Conservation (phyloP, 1,140 invertebrate species). For the Stratiolaelaps scimitus region DNA sequence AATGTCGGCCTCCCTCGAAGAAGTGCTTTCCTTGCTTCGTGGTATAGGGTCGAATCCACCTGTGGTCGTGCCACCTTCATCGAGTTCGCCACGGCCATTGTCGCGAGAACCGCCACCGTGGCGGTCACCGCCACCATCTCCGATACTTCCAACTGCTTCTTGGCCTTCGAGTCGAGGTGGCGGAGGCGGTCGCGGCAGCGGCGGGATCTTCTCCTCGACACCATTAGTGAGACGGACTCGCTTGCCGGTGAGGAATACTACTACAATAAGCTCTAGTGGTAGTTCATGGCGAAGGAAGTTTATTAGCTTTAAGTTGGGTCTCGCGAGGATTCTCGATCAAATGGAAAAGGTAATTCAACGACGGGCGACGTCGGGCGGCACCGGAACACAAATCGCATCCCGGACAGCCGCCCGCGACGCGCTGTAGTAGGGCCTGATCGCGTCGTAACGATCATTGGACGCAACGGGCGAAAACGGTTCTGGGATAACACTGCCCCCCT, state of each 20-base stretch:
- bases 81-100: not conserved
- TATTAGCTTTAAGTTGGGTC: constrained; percentile 27
- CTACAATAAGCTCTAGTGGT: no score
- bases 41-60: constrained; percentile 1
- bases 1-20: constrained; percentile 17
- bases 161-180: no score
- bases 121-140: not conserved
- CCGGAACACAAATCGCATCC: no score
- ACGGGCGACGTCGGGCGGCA: no score
- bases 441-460: no score
- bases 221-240: not conserved
- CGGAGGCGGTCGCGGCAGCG: no score
- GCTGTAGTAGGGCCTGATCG: no score
- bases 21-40: constrained; percentile 6
- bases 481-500: no score
- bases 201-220: no score
- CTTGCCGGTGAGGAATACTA: constrained; percentile 23
- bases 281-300: constrained; percentile 22
- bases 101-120: not conserved
- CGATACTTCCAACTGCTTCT: not conserved
- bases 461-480: no score
- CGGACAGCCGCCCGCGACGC: no score
- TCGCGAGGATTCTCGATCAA: constrained; percentile 15
- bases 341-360: constrained; percentile 22
- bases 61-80: not conserved